These are phyloP conservation scores for Gymnogyps californianus DNA, from an alignment of 2,113 vertebrate genomes.

Conservation along the genomic window DNA sequence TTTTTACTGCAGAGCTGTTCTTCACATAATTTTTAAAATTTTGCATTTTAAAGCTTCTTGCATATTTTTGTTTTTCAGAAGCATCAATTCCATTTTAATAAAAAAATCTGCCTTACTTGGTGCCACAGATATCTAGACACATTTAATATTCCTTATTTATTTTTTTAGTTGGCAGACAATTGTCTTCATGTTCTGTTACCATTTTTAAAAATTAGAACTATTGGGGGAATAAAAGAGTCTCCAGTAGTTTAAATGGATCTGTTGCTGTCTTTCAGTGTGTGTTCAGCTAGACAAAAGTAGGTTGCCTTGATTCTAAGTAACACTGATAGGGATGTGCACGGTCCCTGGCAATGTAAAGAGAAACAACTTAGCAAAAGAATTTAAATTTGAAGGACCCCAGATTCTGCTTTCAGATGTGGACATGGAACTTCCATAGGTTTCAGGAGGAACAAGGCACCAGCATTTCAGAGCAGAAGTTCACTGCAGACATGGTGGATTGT, in stretches of 20 bases:
- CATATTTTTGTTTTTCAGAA: not conserved
- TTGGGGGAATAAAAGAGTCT: not conserved
- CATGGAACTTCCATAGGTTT: not conserved
- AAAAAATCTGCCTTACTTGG: not conserved
- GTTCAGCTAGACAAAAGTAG: not conserved
- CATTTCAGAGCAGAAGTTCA: not conserved
- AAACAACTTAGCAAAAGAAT: not conserved
- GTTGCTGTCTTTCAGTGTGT: not conserved
- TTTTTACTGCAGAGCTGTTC: not conserved
- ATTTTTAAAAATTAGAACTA: not conserved
- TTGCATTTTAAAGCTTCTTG: not conserved
- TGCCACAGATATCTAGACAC: not conserved
- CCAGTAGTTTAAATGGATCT: not conserved
- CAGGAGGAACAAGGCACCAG: not conserved
- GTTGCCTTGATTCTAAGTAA: not conserved
- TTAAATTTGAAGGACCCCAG: not conserved
- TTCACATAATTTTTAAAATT: not conserved
- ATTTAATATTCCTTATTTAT: not conserved
- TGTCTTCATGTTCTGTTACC: not conserved
- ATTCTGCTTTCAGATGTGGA: not conserved
- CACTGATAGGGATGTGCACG: fast-evolving
- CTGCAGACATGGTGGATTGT: not conserved
- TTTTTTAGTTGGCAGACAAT: not conserved
- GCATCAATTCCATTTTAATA: not conserved
- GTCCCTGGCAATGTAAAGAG: not conserved